A percentile compares a stretch with the other conserved stretches of the same genome.
phyloP scores from a whole-genome alignment of 2,797 vertebrate species.

The Halcyon smyrnensis region DNA sequence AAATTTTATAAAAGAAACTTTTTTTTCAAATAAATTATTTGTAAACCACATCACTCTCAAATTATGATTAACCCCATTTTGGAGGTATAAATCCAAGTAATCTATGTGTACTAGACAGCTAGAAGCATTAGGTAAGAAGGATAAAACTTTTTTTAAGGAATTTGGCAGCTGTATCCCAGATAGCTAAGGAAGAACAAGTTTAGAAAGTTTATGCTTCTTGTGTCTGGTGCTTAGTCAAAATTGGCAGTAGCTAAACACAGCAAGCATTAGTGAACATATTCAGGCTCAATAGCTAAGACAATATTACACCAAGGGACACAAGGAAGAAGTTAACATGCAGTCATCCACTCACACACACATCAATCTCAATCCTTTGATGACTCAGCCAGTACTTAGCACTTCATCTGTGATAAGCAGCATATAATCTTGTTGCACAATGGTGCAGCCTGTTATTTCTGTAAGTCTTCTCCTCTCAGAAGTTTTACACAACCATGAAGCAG shows the following conservation, averaged over 20 bases:
- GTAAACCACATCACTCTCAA: not conserved
- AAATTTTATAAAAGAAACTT: not conserved
- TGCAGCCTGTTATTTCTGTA: slow-evolving; percentile 18
- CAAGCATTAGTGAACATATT: not conserved
- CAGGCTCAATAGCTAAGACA: slow-evolving; percentile 28
- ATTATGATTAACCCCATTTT: not conserved
- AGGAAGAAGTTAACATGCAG: slow-evolving; percentile 27
- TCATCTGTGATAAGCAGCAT: not conserved
- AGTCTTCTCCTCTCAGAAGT: slow-evolving; percentile 43
- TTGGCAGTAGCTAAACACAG: not conserved
- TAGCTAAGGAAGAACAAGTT: not conserved
- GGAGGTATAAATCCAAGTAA: not conserved
- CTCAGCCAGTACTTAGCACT: not conserved
- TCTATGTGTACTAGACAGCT: not conserved
- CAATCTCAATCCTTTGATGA: not conserved
- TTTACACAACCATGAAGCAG: slow-evolving; percentile 54
- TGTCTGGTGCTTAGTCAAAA: not conserved
- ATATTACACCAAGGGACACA: not conserved
- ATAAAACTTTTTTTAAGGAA: not conserved
- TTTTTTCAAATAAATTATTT: not conserved
- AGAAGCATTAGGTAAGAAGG: not conserved
- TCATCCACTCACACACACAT: slow-evolving; percentile 1
- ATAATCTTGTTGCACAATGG: slow-evolving; percentile 37
- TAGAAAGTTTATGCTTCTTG: not conserved
- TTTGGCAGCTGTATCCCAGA: not conserved